phyloP scores from a whole-genome alignment of 35 echinoderm and acorn worm genomes.

The Apostichopus californicus region DNA sequence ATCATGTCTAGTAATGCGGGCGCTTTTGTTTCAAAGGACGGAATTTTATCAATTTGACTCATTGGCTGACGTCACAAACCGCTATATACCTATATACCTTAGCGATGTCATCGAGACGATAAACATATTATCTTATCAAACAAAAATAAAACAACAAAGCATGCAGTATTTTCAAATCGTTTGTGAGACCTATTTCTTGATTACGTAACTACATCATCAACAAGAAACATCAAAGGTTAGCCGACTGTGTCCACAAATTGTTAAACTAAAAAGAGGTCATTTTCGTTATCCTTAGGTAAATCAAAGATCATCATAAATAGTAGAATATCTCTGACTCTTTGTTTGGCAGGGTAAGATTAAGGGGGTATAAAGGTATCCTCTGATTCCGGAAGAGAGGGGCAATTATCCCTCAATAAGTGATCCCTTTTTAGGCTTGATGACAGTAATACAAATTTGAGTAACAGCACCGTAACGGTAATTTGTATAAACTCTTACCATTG shows the following conservation, averaged over 20 bases:
- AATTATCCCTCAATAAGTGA: neutral
- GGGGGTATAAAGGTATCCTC: neutral
- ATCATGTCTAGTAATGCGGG: too few relatives aligned
- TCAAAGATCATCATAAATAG: neutral
- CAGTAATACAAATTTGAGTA: too few relatives aligned
- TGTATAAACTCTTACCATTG: too few relatives aligned
- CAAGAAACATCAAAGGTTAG: neutral
- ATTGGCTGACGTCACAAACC: neutral
- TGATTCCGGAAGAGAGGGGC: neutral
- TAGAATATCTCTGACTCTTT: neutral
- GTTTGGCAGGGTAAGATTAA: neutral
- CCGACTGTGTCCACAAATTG: neutral
- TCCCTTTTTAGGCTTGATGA: too few relatives aligned
- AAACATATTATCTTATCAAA: slow-evolving; percentile 24
- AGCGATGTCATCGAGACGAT: neutral
- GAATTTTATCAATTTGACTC: neutral
- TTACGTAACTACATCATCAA: neutral
- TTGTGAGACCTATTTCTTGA: neutral
- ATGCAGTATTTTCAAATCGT: neutral
- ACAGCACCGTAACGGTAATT: too few relatives aligned
- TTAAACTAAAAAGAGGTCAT: neutral
- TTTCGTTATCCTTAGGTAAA: slow-evolving; percentile 19
- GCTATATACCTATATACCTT: neutral
- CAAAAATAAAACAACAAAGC: slow-evolving; percentile 11
- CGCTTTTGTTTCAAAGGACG: too few relatives aligned